Base-by-base conservation (phyloP, 2,113 vertebrate genomes). In the Pogonocichla stellata region DNA sequence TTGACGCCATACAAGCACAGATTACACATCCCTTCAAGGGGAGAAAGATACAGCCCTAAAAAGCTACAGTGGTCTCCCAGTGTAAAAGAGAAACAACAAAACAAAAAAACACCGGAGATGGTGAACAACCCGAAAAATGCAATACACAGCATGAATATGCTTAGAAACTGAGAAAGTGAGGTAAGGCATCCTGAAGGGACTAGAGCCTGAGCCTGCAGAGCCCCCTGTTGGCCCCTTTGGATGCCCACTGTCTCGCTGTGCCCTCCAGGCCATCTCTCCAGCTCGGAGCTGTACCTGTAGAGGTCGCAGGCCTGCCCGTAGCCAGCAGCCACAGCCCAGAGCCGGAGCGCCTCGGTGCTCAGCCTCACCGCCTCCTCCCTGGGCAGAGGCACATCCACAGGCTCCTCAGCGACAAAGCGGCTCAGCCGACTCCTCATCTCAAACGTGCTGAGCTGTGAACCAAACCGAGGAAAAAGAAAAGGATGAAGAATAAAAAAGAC, bases 301-400 rank as follows among this genome's bases (percentile, higher is more conserved):
- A 99, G 96, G 73, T 98, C 97, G 80, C 99, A 98, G 25, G 98
- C 98, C 92, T 99, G 99, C 40, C 99, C 99, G 2, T 99, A 99
- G 62, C 96, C 97, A 8, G 99, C 98, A 1, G 98, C 98, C 73
- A 99, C 98, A 14, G 99, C 98, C 98, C 99, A 99, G 53, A 99
- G 80, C 28, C 99, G 98, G 87, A 99, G 98, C 14, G 99, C 98
- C 91, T 99, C 99, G 0, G 97, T 98, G 97, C 95, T 98, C 73
- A 99, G 96, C 42, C 61, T 85, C 75, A 98, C 67, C 19, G 99
- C 99, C 85, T 99, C 99, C n/a, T 97, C 91, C 6, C 80, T 78
- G 3, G 98, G 98, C 93, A 99, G 96, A 22, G 96, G 97, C 96
- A 99, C 94, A 66, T 99, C 99, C 51, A 53, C 26, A 1, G 99